phyloP scores from a whole-genome alignment of 2,113 vertebrate genomes.

The Urocitellus parryii region DNA sequence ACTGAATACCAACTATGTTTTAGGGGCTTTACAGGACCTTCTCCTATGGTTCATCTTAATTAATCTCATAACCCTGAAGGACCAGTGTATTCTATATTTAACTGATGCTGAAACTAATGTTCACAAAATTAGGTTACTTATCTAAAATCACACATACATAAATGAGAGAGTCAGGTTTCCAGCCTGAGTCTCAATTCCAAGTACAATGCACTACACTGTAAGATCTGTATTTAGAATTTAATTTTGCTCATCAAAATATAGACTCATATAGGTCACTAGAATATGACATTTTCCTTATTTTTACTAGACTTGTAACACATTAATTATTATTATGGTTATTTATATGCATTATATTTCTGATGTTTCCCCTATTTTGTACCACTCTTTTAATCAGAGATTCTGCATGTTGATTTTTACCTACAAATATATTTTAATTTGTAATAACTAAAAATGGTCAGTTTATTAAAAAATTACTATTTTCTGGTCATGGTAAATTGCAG shows the following conservation, averaged over 20 bases:
- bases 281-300: neutral
- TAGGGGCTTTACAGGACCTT: neutral
- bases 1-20: constrained; percentile 29
- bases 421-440: neutral
- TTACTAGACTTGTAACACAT: neutral
- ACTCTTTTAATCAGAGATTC: neutral
- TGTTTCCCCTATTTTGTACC: neutral
- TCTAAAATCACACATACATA: neutral
- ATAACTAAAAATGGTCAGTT: neutral
- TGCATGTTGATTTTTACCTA: neutral
- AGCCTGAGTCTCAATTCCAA: neutral
- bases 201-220: neutral
- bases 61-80: neutral
- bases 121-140: constrained; percentile 18
- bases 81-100: neutral
- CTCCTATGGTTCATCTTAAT: constrained; percentile 41
- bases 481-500: neutral
- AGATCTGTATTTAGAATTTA: neutral
- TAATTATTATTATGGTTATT: neutral
- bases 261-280: neutral
- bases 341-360: neutral
- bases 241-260: constrained; percentile 9
- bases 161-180: neutral
- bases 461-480: neutral
- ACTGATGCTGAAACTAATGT: neutral